Conservation (phyloP, 2,888 invertebrate species). For the Microctonus brassicae region DNA sequence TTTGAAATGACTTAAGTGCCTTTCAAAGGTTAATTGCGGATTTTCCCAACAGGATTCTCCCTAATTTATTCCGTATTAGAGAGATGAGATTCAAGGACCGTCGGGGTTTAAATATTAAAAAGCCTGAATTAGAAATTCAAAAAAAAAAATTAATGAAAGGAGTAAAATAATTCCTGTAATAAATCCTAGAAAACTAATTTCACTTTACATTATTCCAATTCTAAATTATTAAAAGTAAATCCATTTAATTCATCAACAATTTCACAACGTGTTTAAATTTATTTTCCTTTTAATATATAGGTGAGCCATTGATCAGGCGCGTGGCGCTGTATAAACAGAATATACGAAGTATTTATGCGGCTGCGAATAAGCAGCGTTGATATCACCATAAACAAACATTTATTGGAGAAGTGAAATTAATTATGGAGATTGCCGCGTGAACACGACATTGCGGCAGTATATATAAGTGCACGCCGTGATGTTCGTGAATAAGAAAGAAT, state of each 20-base stretch:
- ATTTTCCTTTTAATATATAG: no score
- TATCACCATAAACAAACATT: slow-evolving; percentile 44
- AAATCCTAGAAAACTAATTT: no score
- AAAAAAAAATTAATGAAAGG: no score
- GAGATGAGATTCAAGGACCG: neutral
- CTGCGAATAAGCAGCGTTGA: slow-evolving; percentile 29
- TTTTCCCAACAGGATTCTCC: neutral
- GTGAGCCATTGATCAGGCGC: slow-evolving; percentile 16
- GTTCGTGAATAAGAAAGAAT: slow-evolving; percentile 33
- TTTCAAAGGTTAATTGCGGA: neutral
- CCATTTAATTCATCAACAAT: no score
- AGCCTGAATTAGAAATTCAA: neutral
- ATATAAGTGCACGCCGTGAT: slow-evolving; percentile 29
- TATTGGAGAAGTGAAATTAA: slow-evolving; percentile 49
- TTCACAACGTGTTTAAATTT: no score
- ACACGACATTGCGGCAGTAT: slow-evolving; percentile 35
- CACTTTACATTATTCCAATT: no score
- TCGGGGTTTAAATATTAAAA: neutral
- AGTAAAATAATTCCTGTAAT: neutral
- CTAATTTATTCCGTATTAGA: neutral
- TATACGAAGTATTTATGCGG: neutral
- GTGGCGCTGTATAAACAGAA: slow-evolving; percentile 16
- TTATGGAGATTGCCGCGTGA: slow-evolving; percentile 41
- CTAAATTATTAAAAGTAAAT: no score
- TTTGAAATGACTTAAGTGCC: neutral